Percentiles rank a stretch among this genome's conserved stretches.
Conservation (phyloP, 2,113 vertebrate genomes). For the Podarcis raffonei region DNA sequence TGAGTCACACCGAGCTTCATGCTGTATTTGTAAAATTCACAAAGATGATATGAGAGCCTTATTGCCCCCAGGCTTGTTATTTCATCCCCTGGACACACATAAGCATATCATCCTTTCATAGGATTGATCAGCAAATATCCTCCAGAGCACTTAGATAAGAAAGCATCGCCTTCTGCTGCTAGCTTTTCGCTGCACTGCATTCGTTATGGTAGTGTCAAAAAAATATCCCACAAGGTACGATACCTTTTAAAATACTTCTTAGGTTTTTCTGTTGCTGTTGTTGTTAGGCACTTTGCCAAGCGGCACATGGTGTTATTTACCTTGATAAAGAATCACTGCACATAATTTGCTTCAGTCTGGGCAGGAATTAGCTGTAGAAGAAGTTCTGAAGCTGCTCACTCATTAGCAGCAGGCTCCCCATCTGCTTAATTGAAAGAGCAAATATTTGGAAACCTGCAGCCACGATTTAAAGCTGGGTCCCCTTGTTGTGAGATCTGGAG, state of each 20-base stretch:
- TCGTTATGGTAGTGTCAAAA: conserved; percentile 67
- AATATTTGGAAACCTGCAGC: conserved; percentile 72
- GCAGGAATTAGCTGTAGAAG: conserved; percentile 71
- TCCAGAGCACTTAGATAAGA: conserved; percentile 74
- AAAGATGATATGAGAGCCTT: conserved; percentile 74
- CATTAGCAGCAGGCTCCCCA: conserved; percentile 75
- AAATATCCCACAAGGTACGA: conserved; percentile 70
- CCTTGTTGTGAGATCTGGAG: conserved; percentile 72
- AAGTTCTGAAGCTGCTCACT: conserved; percentile 72
- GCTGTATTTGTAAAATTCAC: conserved; percentile 73
- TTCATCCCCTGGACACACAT: conserved; percentile 68
- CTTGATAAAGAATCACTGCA: conserved; percentile 71
- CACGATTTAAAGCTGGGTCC: conserved; percentile 61
- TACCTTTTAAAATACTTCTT: conserved; percentile 68
- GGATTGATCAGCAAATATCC: conserved; percentile 76
- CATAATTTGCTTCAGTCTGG: conserved; percentile 69
- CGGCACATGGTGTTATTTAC: conserved; percentile 64
- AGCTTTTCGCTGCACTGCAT: conserved; percentile 70
- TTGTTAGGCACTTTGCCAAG: conserved; percentile 63
- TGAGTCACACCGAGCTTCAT: conserved; percentile 68
- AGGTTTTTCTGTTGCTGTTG: conserved; percentile 41
- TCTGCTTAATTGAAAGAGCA: conserved; percentile 80
- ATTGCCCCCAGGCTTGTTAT: conserved; percentile 72
- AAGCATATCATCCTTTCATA: conserved; percentile 77
- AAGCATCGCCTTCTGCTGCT: conserved; percentile 65